Evolutionary conservation across 2,888 invertebrate species (phyloP).

Genomic region (Heliconius erato): DNA sequence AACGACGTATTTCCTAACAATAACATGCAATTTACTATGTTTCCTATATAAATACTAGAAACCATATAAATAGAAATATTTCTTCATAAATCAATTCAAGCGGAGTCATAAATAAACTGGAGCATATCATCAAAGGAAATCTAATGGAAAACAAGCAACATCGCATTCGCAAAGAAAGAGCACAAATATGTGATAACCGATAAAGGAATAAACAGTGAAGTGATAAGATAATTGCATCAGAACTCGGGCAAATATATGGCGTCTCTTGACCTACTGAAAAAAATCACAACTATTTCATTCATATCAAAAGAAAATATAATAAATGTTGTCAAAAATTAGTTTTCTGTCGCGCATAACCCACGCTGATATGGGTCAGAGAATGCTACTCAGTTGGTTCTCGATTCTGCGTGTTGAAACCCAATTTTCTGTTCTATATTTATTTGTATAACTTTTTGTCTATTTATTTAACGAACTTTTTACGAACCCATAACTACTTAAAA

Average conservation of each 20-base stretch:
- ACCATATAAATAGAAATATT: slow-evolving; percentile 19
- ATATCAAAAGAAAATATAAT: neutral
- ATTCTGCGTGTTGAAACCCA: too few species aligned
- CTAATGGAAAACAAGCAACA: slow-evolving; percentile 46
- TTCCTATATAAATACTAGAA: neutral
- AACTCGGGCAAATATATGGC: slow-evolving; percentile 50
- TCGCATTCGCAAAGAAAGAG: slow-evolving; percentile 52
- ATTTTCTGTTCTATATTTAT: too few species aligned
- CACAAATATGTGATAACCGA: slow-evolving; percentile 56
- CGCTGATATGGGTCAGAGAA: too few species aligned
- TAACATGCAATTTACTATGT: neutral
- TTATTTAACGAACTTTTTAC: too few species aligned
- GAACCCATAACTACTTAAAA: too few species aligned
- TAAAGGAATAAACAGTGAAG: slow-evolving; percentile 51
- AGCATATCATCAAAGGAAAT: slow-evolving; percentile 39
- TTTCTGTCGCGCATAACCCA: neutral
- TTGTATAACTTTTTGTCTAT: too few species aligned
- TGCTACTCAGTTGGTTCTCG: too few species aligned
- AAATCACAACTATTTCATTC: slow-evolving; percentile 39
- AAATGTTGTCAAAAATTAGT: neutral
- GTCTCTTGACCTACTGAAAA: slow-evolving; percentile 56
- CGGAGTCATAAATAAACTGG: slow-evolving; percentile 42
- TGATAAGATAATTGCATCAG: slow-evolving; percentile 58
- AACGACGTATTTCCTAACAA: neutral
- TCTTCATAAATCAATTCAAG: slow-evolving; percentile 40